Evolutionary conservation across 2,797 vertebrate genomes (phyloP).

Genomic region (Gastrophryne carolinensis): DNA sequence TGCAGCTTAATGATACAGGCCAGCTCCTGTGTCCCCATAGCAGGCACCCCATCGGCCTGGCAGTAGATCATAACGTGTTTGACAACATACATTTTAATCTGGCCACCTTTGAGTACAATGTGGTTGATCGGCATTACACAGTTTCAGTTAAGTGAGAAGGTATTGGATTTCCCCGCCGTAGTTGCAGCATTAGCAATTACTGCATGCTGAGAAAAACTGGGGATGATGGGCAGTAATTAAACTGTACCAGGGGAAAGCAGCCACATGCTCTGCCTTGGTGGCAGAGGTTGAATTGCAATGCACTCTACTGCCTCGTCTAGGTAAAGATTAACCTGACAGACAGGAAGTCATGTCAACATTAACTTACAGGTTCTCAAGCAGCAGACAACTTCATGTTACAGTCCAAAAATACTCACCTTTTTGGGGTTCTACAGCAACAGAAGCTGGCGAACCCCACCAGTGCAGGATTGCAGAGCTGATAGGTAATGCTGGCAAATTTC

Average conservation of each 20-base stretch:
- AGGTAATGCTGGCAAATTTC: too few species aligned
- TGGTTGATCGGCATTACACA: constrained; percentile 30
- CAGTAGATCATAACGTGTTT: constrained; percentile 41
- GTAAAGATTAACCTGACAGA: too few species aligned
- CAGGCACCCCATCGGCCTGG: neutral
- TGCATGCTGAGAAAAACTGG: constrained; percentile 35
- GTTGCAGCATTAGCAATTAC: constrained; percentile 31
- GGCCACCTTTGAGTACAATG: neutral
- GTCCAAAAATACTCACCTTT: too few species aligned
- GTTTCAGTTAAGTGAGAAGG: constrained; percentile 24
- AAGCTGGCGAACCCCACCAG: too few species aligned
- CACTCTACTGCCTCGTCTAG: too few species aligned
- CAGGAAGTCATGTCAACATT: too few species aligned
- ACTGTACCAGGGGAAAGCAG: neutral
- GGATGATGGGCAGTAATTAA: constrained; percentile 27
- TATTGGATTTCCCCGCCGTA: constrained; percentile 43
- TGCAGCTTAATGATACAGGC: neutral
- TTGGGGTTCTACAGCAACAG: too few species aligned
- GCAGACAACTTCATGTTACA: too few species aligned
- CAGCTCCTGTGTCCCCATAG: constrained; percentile 20
- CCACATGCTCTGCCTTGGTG: neutral
- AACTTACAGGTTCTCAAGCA: too few species aligned
- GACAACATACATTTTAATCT: constrained; percentile 43
- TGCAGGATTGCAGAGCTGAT: too few species aligned
- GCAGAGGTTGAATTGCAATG: constrained; percentile 12